Evolutionary conservation across 2,113 vertebrate genomes (phyloP), one percentile per base, ranked within the genome.

Genomic region (Chlamydotis undulata): DNA sequence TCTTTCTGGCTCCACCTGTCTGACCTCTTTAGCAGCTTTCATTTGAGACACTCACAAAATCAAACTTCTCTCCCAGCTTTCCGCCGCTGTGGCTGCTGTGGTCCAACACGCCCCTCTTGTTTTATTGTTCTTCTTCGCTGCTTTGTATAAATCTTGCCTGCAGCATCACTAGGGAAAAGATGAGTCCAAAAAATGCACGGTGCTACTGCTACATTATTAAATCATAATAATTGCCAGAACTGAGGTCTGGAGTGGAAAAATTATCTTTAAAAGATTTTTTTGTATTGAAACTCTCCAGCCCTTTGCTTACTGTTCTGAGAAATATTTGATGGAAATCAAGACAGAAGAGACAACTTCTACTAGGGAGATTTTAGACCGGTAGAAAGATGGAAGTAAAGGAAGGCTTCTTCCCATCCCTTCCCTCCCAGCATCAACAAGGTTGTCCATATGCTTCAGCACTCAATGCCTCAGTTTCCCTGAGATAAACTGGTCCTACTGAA

Each of bases 141-240:
- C 57, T 91, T 60, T 57, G 64, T 63, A 45, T 67, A 73, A 92
- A 68, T 60, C 67, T 93, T 76, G 76, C 74, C 49, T 84, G 50
- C 53, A 79, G 56, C 39, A 25, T 67, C 83, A 68, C 79, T 25
- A 37, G 87, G 81, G 45, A 93, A 65, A 78, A 87, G 29, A 89
- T 52, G 23, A 35, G 60, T 65, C 53, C 9, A 57, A 53, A 75
- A 81, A 74, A 37, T 2, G 23, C 28, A 60, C 14, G 39, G 19
- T 53, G 13, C 33, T 69, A 29, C 39, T 53, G 13, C 33, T 69
- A 29, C 39, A 49, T 82, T 88, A 88, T 92, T 95, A 68, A 92
- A 89, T 92, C n/a, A 78, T 52, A 53, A n/a, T 91, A 70, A 92
- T 87, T 91, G 95, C 67, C 59, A 80, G 74, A 92, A 71, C 33